Evolutionary conservation across 2,113 vertebrate genomes (phyloP), one percentile per base, ranked within the genome.

Genomic region (Amphilophus citrinellus): DNA sequence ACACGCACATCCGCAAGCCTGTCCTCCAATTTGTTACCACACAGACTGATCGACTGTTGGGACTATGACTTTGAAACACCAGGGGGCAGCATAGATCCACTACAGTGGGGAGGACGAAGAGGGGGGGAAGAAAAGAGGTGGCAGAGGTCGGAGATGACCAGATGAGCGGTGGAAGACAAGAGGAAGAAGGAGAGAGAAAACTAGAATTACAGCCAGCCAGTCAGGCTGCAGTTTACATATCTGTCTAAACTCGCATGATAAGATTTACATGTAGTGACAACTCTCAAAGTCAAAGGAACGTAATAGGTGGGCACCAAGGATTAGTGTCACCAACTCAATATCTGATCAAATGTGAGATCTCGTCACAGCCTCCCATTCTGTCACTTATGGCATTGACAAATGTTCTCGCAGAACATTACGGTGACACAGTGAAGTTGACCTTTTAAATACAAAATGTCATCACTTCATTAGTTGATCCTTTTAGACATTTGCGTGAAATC

Each of bases 1-100:
- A 3, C 27, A 65, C 27, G 75, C 30, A 47, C 39, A 3, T 3
- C 20, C 6, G 6, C 6, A 35, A 57, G 18, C 9, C 39, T 7
- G 27, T 56, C 30, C 20, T 18, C 58, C 37, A 2, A 2, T 15
- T 42, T 68, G 42, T n/a, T 61, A 17, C 39, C 1, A 35, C 35
- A 4, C 8, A 3, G 20, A 20, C 42, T 22, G 44, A 59, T 44
- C 20, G 57, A 59, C 17, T 42, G 14, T n/a, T 10, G 85, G 83
- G 13, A 77, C 47, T 50, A 80, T 10, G 7, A 2, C 18, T n/a
- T 10, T 11, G 2, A 27, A 81, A 93, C 97, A 96, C 87, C 87
- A 97, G 96, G 94, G 96, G 97, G 97, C 96, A 97, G 94, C 84
- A 84, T 44, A 30, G 61, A 84, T 10, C 56, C 89, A 84, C 61